These are phyloP conservation scores for Palythoa caribaeorum DNA, from an alignment of 92 coral and sea anemone species.

Conservation along the genomic window DNA sequence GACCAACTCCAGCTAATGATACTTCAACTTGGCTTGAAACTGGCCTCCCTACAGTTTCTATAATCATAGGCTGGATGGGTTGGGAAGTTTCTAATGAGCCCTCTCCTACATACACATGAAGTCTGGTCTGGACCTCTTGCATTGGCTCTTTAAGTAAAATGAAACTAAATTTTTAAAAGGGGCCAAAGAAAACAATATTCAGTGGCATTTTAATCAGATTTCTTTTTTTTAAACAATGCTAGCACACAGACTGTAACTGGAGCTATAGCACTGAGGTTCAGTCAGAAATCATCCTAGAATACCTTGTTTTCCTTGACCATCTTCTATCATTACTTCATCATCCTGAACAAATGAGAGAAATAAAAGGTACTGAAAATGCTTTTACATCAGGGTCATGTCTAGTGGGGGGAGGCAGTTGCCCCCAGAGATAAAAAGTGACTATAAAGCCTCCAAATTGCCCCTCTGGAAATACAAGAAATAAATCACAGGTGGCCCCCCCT, in stretches of 20 bases:
- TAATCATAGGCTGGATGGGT: conserved; percentile 18
- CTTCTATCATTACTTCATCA: conserved; percentile 25
- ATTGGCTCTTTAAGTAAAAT: conserved; percentile 12
- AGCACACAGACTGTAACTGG: conserved; percentile 21
- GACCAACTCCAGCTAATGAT: conserved; percentile 39
- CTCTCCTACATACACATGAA: conserved; percentile 8
- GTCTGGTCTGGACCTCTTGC: conserved; percentile 17
- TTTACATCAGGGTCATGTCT: conserved; percentile 19
- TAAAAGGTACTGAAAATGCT: conserved; percentile 22
- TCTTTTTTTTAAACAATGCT: conserved; percentile 21
- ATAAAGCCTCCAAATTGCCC: conserved; percentile 16
- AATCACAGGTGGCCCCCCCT: background rate
- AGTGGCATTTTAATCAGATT: conserved; percentile 29
- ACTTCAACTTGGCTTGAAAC: conserved; percentile 25
- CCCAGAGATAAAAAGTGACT: conserved; percentile 6
- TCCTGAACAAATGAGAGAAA: conserved; percentile 32
- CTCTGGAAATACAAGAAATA: background rate
- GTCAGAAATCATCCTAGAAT: conserved; percentile 21
- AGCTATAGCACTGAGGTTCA: conserved; percentile 7
- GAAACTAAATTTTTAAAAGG: conserved; percentile 4
- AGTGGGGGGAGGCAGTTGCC: background rate
- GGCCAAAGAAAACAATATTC: conserved; percentile 19
- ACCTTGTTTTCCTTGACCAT: conserved; percentile 26
- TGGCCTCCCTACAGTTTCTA: conserved; percentile 13
- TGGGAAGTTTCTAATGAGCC: conserved; percentile 15